Evolutionary conservation across 1,140 invertebrate genomes (phyloP).

Genomic region (Tribolium madens): DNA sequence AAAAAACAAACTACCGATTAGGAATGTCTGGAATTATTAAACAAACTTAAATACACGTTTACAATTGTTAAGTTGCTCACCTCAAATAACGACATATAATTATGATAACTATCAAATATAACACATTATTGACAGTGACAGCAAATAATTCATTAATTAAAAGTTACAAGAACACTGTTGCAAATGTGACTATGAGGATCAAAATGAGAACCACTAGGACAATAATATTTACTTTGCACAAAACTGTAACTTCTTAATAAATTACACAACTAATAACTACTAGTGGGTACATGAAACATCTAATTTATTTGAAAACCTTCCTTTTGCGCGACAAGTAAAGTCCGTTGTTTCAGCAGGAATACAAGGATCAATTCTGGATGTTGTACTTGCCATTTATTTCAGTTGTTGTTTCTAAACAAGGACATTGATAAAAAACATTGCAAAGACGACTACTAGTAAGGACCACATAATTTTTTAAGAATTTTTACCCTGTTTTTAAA

Average conservation of each 20-base stretch:
- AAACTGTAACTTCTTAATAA: slow-evolving; percentile 34
- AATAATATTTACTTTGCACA: slow-evolving; percentile 24
- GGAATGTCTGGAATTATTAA: slow-evolving; percentile 4
- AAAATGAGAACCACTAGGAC: slow-evolving; percentile 39
- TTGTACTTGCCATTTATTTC: not conserved
- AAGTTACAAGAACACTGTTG: slow-evolving; percentile 36
- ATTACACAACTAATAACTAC: slow-evolving; percentile 38
- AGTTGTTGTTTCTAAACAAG: not conserved
- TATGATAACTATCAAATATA: not conserved
- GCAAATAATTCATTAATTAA: slow-evolving; percentile 2
- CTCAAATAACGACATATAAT: slow-evolving; percentile 14
- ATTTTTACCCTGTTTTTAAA: too few relatives aligned
- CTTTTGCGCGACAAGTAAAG: slow-evolving; percentile 33
- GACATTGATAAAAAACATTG: slow-evolving; percentile 13
- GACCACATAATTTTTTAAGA: too few relatives aligned
- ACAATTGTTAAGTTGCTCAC: not conserved
- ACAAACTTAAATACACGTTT: not conserved
- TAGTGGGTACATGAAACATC: slow-evolving; percentile 27
- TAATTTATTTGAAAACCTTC: slow-evolving; percentile 16
- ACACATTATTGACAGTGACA: slow-evolving; percentile 16
- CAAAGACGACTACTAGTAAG: too few relatives aligned
- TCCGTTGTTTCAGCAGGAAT: not conserved
- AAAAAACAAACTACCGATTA: not conserved
- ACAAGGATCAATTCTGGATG: not conserved
- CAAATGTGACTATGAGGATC: slow-evolving; percentile 35